Evolutionary conservation across 1,140 invertebrate species (phyloP), one percentile per base, ranked within the genome.

Genomic region (Schmidtea mediterranea): DNA sequence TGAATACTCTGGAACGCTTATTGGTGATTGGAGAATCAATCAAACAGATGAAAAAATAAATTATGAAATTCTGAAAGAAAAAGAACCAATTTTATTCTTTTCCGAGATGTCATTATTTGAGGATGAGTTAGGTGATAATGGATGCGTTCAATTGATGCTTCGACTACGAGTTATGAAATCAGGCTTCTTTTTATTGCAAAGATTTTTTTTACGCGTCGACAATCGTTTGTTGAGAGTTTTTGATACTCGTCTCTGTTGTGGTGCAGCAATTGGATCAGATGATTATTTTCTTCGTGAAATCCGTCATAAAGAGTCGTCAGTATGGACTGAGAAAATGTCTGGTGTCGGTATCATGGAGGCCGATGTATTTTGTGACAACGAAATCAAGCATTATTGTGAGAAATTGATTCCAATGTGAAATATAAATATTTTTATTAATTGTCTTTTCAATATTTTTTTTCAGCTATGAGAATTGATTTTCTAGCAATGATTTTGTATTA

Each of bases 51-150:
- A 83, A 60, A 69, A 72, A 53, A 82, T 98, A 39, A 74, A 98
- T 66, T 70, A 87, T 53, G 80, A 92, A 54, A 77, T 82, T 59
- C 66, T 98, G 18, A 89, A 81, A 67, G 69, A 74, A 52, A 76
- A 75, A 59, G 87, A 97, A 51, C 76, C 80, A 60, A 95, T 98
- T 51, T 62, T 84, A 0, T 95, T 94, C 62, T 95, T 86, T 66
- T 75, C 82, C 55, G 83, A 94, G 64, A 65, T 97, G 26, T 76
- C 79, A 19, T 67, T 98, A 1, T 98, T 82, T 70, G 90, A 97
- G 70, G 90, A 98, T 71, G 90, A 98, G 67, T 66, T 98, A 43
- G 86, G 92, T 60, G 90, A 98, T 69, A 83, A 95, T 72, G 90
- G 90, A 18, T 22, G 10, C 6, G 16, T 23, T 36, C 16, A 48